Conservation (phyloP, 2,797 vertebrate species). For the Vultur gryphus region DNA sequence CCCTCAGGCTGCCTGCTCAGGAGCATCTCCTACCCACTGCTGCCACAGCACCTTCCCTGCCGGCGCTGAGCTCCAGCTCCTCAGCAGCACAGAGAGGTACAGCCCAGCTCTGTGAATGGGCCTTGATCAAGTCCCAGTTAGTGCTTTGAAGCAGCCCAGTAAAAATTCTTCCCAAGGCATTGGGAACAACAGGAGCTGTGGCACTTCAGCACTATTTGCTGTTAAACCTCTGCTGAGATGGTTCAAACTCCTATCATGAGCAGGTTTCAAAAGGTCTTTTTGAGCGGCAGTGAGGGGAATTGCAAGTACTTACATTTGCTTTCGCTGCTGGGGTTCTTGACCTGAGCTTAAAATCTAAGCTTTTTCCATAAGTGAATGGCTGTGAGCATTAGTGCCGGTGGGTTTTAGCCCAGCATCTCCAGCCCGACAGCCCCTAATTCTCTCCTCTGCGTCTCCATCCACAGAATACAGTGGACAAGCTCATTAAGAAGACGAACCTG, state of each 20-base stretch:
- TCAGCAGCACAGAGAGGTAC: neutral
- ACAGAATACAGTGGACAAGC: conserved; percentile 95
- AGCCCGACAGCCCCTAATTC: neutral
- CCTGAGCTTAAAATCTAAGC: conserved; percentile 15
- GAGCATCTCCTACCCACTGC: neutral
- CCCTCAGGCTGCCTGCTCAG: neutral
- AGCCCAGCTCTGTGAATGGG: neutral
- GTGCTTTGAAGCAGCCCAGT: neutral
- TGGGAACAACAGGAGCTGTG: neutral
- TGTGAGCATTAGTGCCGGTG: neutral
- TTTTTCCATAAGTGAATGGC: neutral
- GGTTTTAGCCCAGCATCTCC: neutral
- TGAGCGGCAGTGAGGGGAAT: neutral
- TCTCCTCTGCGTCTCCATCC: conserved; percentile 34
- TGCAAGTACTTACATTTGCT: neutral
- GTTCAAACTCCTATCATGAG: neutral
- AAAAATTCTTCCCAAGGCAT: neutral
- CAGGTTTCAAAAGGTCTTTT: neutral
- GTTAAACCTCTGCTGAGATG: neutral
- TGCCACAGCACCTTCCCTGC: neutral
- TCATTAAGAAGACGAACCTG: conserved; percentile 97
- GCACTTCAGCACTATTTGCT: neutral
- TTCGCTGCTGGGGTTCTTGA: conserved; percentile 2
- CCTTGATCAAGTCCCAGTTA: neutral
- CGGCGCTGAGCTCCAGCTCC: neutral